These are phyloP conservation scores for Alectura lathami DNA, from an alignment of 2,113 vertebrate genomes.

Conservation along the genomic window DNA sequence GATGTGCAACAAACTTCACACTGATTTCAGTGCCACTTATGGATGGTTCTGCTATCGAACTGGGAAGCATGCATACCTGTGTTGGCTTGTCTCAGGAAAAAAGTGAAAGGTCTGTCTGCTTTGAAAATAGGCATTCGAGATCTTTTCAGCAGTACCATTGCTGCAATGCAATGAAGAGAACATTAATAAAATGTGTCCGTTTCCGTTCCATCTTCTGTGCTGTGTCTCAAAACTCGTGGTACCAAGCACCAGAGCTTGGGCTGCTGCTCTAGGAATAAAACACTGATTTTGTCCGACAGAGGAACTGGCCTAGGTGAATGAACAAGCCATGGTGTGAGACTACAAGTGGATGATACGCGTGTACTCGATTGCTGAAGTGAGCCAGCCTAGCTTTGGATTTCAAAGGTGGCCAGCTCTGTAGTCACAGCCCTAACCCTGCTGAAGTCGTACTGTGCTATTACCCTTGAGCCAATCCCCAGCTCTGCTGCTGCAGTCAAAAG, in stretches of 20 bases:
- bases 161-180: slow-evolving; percentile 65
- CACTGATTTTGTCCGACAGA: not conserved
- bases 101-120: slow-evolving; percentile 88
- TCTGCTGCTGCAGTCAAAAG: not conserved
- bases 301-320: not conserved
- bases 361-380: accelerated
- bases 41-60: not conserved
- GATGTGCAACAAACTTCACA: not conserved
- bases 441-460: not conserved
- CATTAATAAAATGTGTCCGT: not conserved
- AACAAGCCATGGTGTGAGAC: not conserved
- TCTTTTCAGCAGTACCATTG: slow-evolving; percentile 88
- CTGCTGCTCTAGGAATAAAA: not conserved
- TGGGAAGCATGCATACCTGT: slow-evolving; percentile 76
- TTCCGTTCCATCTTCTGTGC: not conserved
- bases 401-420: not conserved
- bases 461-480: not conserved
- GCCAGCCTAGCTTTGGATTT: not conserved
- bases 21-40: not conserved
- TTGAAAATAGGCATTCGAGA: slow-evolving; percentile 88
- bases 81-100: slow-evolving; percentile 82
- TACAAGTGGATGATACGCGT: accelerated
- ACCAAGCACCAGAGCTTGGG: not conserved
- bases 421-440: not conserved
- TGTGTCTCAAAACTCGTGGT: not conserved